phyloP scores from a whole-genome alignment of 2,797 vertebrate genomes.

The Pseudochaenichthys georgianus region DNA sequence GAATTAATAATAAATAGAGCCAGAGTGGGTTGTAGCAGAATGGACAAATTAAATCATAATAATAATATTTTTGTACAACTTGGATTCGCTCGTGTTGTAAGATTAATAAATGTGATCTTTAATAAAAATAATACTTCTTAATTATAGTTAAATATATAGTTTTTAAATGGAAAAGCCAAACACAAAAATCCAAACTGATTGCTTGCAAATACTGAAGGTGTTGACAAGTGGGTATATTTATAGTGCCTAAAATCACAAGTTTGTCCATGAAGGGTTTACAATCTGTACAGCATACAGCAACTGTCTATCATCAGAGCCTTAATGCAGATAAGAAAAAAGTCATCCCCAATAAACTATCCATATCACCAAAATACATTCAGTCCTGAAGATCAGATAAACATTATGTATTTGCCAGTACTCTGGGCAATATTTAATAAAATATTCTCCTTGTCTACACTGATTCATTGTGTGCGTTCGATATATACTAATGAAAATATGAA shows the following conservation, averaged over 20 bases:
- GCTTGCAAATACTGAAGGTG: background rate
- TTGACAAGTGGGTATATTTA: slow-evolving; percentile 7
- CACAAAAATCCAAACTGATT: slow-evolving; percentile 3
- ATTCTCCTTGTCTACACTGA: background rate
- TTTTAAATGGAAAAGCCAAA: background rate
- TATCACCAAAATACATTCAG: slow-evolving; percentile 35
- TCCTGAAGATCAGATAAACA: slow-evolving; percentile 29
- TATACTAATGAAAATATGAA: background rate
- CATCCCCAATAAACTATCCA: slow-evolving; percentile 18
- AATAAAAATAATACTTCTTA: background rate
- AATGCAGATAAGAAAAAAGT: slow-evolving; percentile 28
- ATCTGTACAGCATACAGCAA: background rate
- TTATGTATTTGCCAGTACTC: slow-evolving; percentile 7
- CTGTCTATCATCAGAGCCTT: slow-evolving; percentile 10
- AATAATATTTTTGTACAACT: background rate
- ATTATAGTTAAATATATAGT: background rate
- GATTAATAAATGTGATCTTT: background rate
- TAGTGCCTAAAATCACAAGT: slow-evolving; percentile 13
- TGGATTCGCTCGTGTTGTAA: background rate
- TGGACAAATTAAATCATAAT: background rate
- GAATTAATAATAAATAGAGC: background rate
- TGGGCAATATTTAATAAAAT: background rate
- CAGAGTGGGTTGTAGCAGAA: background rate
- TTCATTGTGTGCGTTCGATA: background rate
- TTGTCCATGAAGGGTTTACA: slow-evolving; percentile 6